Conservation (phyloP, 2,888 invertebrate species). For the Pandemis corylana region DNA sequence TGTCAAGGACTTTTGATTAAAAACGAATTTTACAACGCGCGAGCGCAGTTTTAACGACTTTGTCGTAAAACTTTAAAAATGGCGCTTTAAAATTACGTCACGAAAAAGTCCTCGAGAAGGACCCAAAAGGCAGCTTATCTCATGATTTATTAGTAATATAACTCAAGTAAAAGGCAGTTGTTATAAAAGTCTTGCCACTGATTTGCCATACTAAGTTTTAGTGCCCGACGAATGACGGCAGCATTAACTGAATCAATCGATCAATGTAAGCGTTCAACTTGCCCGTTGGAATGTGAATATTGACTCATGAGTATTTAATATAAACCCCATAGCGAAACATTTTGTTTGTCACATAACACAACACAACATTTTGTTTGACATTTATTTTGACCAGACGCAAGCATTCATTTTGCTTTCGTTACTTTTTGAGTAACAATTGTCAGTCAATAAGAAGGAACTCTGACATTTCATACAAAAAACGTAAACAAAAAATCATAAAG, state of each 20-base stretch:
- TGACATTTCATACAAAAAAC: too few species aligned
- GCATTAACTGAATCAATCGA: background rate
- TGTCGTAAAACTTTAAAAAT: slow-evolving; percentile 30
- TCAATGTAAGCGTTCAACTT: background rate
- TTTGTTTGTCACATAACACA: too few species aligned
- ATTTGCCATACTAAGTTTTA: slow-evolving; percentile 4
- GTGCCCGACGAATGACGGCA: background rate
- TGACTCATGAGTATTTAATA: too few species aligned
- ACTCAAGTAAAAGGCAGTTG: slow-evolving; percentile 10
- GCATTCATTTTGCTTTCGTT: too few species aligned
- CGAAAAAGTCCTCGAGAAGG: slow-evolving; percentile 14
- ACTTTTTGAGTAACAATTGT: too few species aligned
- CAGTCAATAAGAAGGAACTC: too few species aligned
- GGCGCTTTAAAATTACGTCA: slow-evolving; percentile 2
- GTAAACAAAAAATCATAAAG: too few species aligned
- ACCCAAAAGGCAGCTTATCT: slow-evolving; percentile 14
- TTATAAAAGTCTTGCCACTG: slow-evolving; percentile 2
- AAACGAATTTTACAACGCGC: slow-evolving; percentile 28
- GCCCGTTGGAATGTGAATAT: background rate
- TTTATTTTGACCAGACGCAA: too few species aligned
- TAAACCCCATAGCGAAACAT: too few species aligned
- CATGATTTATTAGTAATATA: slow-evolving; percentile 21
- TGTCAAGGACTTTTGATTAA: slow-evolving; percentile 31
- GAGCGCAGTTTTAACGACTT: slow-evolving; percentile 2
- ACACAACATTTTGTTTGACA: too few species aligned